Evolutionary conservation across 2,797 vertebrate species (phyloP).

Genomic region (Enteromius trimaculatus): DNA sequence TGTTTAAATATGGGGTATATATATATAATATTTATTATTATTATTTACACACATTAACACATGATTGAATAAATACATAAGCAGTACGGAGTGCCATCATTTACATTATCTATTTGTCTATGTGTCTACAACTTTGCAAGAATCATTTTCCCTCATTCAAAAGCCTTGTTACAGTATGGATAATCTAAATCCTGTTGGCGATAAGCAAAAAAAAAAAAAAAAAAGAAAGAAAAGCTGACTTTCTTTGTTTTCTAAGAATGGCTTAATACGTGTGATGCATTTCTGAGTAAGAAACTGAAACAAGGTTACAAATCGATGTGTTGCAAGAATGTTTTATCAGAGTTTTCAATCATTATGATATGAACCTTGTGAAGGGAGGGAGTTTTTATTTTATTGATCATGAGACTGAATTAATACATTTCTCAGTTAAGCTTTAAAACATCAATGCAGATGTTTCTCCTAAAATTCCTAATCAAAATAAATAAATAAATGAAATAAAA

Average conservation of each 20-base stretch:
- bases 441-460: background rate
- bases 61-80: background rate
- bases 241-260: conserved; percentile 16
- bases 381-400: background rate
- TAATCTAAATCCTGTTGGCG: conserved; percentile 9
- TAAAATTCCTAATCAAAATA: background rate
- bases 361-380: background rate
- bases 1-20: conserved; percentile 4
- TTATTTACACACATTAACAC: no score
- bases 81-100: background rate
- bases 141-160: background rate
- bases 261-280: background rate
- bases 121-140: background rate
- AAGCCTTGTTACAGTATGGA: background rate
- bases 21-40: no score
- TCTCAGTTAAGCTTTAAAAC: background rate
- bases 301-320: background rate
- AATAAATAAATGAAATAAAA: background rate
- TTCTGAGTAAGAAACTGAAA: background rate
- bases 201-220: background rate
- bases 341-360: background rate
- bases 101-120: background rate
- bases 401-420: background rate
- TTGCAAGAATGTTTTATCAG: background rate
- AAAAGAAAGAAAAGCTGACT: background rate